Percentiles rank a stretch among this genome's conserved stretches.
phyloP scores from a whole-genome alignment of 2,113 vertebrate genomes.

The Actinemys pallida region DNA sequence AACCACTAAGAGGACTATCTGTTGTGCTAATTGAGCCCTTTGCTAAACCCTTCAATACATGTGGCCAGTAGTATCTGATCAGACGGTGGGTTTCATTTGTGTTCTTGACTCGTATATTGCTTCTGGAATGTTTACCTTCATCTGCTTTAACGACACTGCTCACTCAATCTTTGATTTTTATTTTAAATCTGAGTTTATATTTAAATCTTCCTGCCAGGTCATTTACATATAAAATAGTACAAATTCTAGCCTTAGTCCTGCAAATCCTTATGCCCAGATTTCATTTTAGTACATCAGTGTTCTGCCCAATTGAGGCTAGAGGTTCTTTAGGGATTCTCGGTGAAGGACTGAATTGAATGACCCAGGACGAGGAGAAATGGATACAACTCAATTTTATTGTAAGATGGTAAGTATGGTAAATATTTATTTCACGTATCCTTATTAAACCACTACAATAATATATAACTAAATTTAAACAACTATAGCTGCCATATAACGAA shows the following conservation, averaged over 20 bases:
- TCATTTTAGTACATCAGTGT: too few relatives aligned
- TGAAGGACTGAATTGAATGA: too few relatives aligned
- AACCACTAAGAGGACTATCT: background rate
- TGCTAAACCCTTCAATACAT: background rate
- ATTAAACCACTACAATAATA: too few relatives aligned
- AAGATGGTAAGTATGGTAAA: too few relatives aligned
- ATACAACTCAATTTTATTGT: too few relatives aligned
- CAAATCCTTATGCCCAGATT: background rate
- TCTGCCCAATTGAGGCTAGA: too few relatives aligned
- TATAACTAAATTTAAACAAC: too few relatives aligned
- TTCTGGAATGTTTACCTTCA: background rate
- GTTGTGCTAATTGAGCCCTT: background rate
- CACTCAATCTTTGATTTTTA: background rate
- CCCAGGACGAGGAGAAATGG: too few relatives aligned
- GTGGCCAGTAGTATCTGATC: background rate
- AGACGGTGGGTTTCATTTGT: background rate
- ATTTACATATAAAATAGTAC: background rate
- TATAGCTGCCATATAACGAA: too few relatives aligned
- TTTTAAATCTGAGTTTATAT: background rate
- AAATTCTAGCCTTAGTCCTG: background rate
- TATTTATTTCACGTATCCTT: too few relatives aligned
- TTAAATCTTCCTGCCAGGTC: background rate
- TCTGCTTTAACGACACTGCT: background rate
- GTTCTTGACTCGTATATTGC: background rate
- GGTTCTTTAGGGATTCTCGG: too few relatives aligned